Conservation (phyloP, 2,113 vertebrate species). For the Struthidea cinerea region DNA sequence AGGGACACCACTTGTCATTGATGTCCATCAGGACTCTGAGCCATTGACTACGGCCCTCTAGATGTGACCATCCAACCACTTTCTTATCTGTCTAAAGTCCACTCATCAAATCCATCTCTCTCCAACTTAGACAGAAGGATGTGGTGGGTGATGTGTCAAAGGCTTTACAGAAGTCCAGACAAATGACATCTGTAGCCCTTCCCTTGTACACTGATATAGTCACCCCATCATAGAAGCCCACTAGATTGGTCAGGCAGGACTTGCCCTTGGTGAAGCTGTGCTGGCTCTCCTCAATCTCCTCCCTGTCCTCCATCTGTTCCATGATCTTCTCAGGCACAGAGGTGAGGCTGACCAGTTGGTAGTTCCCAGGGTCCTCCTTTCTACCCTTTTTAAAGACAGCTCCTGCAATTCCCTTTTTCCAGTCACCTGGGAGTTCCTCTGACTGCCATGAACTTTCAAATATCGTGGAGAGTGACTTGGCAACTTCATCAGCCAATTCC, state of each 20-base stretch:
- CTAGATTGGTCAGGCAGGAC: not conserved
- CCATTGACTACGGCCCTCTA: fast-evolving
- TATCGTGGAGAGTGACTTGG: not conserved
- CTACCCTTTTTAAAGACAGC: not conserved
- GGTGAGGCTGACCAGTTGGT: too few species aligned
- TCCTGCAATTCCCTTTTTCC: not conserved
- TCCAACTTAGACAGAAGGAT: not conserved
- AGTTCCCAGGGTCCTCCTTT: not conserved
- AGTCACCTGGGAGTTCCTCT: not conserved
- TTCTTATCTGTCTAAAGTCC: too few species aligned
- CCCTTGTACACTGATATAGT: not conserved
- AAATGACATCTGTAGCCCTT: not conserved
- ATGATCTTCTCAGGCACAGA: not conserved
- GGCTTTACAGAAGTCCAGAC: not conserved
- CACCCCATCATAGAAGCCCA: not conserved
- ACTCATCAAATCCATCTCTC: not conserved
- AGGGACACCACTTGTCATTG: not conserved
- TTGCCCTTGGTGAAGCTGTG: too few species aligned
- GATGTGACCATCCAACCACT: not conserved
- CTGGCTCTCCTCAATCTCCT: not conserved
- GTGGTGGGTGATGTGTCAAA: not conserved
- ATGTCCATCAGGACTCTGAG: not conserved
- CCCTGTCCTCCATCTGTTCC: not conserved
- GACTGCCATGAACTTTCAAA: not conserved
- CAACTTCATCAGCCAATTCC: not conserved